A percentile compares a stretch with the other conserved stretches of the same genome.
These are phyloP conservation scores for Cactoblastis cactorum DNA, from an alignment of 2,888 invertebrate species.

Conservation along the genomic window DNA sequence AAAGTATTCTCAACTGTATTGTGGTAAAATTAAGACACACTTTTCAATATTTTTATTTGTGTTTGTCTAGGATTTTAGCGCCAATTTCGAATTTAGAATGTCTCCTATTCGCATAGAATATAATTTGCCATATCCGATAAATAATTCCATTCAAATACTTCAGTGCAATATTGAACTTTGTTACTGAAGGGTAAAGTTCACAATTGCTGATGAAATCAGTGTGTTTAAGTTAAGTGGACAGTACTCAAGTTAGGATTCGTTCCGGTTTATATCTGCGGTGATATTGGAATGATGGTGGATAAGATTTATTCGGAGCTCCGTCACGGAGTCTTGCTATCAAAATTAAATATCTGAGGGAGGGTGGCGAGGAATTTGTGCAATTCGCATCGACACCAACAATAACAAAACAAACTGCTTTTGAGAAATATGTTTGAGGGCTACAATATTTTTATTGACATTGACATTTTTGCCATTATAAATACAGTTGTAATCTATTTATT, in stretches of 20 bases:
- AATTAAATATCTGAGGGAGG: constrained; percentile 68
- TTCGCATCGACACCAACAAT: constrained; percentile 27
- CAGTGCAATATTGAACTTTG: not conserved
- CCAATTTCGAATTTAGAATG: constrained; percentile 22
- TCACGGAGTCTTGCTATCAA: constrained; percentile 72
- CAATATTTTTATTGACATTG: no score
- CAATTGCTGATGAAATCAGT: not conserved
- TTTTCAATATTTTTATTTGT: constrained; percentile 25
- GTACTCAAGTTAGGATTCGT: constrained; percentile 62
- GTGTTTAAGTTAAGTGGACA: constrained; percentile 36
- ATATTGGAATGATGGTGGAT: constrained; percentile 70
- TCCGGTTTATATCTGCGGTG: constrained; percentile 71
- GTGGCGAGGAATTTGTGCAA: constrained; percentile 38
- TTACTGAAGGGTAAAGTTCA: not conserved
- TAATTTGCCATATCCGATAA: constrained; percentile 12
- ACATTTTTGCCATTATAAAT: no score
- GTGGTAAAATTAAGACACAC: constrained; percentile 24
- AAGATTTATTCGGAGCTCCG: constrained; percentile 64
- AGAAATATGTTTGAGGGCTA: not conserved
- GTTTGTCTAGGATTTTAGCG: constrained; percentile 23
- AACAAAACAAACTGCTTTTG: not conserved
- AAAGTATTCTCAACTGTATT: constrained; percentile 24
- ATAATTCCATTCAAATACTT: constrained; percentile 11
- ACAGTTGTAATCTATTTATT: not conserved
- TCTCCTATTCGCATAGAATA: constrained; percentile 11